Percentiles rank a stretch among this genome's conserved stretches.
Conservation (phyloP, 2,797 vertebrate species). For the Myotis pilosus region DNA sequence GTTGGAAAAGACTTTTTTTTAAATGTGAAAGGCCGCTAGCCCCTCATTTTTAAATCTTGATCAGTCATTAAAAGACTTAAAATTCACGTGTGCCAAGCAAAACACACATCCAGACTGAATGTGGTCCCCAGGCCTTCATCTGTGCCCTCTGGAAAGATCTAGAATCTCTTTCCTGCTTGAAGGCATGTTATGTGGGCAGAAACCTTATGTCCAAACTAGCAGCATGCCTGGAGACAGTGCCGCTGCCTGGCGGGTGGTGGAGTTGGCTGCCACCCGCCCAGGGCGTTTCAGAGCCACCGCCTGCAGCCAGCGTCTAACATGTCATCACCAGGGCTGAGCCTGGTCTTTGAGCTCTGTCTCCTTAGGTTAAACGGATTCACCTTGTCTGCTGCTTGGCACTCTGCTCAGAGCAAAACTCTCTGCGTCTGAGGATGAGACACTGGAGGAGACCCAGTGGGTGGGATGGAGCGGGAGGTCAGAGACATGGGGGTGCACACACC, state of each 20-base stretch:
- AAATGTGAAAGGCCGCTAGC: not conserved
- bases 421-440: not conserved
- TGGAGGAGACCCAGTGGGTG: not conserved
- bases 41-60: not conserved
- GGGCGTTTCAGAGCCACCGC: not conserved
- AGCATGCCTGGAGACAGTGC: not conserved
- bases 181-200: not conserved
- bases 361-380: not conserved
- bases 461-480: accelerated
- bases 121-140: not conserved
- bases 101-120: slow-evolving; percentile 6
- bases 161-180: not conserved
- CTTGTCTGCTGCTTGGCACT: not conserved
- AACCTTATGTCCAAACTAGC: not conserved
- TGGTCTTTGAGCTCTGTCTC: not conserved
- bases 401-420: not conserved
- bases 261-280: not conserved
- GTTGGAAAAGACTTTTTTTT: not conserved
- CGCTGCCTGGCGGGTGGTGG: accelerated
- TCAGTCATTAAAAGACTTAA: slow-evolving; percentile 12
- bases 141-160: not conserved
- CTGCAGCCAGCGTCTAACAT: not conserved
- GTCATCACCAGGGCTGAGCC: not conserved
- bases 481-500: not conserved
- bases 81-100: not conserved